Evolutionary conservation across 1,140 invertebrate species (phyloP).

Genomic region (Phymastichus coffea): DNA sequence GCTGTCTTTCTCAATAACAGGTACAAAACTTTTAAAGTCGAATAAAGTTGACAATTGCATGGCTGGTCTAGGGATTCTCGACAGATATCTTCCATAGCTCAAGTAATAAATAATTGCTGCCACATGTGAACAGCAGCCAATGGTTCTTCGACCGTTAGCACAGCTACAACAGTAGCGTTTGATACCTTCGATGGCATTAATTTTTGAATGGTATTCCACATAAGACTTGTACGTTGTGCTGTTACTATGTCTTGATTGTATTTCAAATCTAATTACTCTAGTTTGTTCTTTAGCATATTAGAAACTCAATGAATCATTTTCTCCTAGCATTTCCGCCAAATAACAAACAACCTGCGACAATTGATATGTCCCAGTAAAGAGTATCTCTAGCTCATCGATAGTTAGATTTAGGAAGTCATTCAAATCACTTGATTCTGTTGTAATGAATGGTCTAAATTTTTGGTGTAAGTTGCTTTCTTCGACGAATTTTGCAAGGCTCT

Average conservation of each 20-base stretch:
- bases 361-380: constrained; percentile 9
- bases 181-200: constrained; percentile 3
- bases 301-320: too few species aligned
- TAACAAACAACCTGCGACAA: constrained; percentile 1
- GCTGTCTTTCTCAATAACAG: constrained; percentile 19
- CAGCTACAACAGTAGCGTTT: constrained; percentile 25
- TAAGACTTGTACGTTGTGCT: constrained; percentile 22
- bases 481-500: constrained; percentile 27
- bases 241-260: constrained; percentile 28
- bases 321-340: constrained; percentile 1
- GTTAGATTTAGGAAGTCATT: neutral
- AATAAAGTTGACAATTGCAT: neutral
- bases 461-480: constrained; percentile 24
- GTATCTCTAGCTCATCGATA: neutral
- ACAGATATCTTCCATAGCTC: neutral
- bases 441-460: constrained; percentile 21
- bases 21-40: neutral
- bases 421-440: constrained; percentile 6
- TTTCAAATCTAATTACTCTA: constrained; percentile 26
- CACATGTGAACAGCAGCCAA: constrained; percentile 15
- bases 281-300: neutral
- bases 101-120: constrained; percentile 15
- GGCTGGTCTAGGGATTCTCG: neutral
- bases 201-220: constrained; percentile 25
- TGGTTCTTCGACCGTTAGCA: constrained; percentile 18